Evolutionary conservation across 2,797 vertebrate genomes (phyloP), one percentile per base, ranked within the genome.

Genomic region (Hephaestus fuliginosus): DNA sequence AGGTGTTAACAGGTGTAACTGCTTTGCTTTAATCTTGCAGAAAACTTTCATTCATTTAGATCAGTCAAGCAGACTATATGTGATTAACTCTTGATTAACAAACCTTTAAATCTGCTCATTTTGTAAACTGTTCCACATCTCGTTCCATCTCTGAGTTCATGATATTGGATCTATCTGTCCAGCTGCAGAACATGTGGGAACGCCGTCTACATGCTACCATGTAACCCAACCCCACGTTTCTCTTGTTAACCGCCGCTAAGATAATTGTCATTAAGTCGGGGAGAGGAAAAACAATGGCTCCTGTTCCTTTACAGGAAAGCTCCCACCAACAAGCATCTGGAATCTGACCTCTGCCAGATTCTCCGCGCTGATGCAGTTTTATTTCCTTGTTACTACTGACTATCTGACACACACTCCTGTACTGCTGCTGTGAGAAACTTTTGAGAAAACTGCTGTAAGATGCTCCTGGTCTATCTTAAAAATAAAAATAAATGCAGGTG

Each of bases 221-320:
- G 76, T 44, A 76, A 82, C 55, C 43, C 7, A 33, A 80, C 11
- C 41, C 65, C 1, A 8, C 25, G 22, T 15, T 25, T 43, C 57
- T 55, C 57, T 63, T 44, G 48, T 61, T 65, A 68, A 76, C 49
- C 28, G 62, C 56, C 71, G 20, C 63, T 69, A 5, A 71, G 44
- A 71, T 82, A 56, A 73, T 61, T 64, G 28, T 56, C n/a, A 76
- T 69, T 49, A 76, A 53, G 36, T 55, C 20, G 3, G 68, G 30
- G 64, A 55, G 53, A 71, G 66, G 57, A 48, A 68, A 73, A 51
- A 7, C 2, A 61, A 56, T 7, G 66, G 25, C 48, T 65, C 30
- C 39, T 51, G 2, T 70, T 43, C 4, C 65, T 60, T 72, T 22
- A 58, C 28, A 61, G 36, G n/a, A 39, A 65, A 46, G 44, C 39